Percentiles rank a stretch among this genome's conserved stretches.
These are phyloP conservation scores for Orthosia gracilis DNA, from an alignment of 2,888 invertebrate genomes.

Conservation along the genomic window DNA sequence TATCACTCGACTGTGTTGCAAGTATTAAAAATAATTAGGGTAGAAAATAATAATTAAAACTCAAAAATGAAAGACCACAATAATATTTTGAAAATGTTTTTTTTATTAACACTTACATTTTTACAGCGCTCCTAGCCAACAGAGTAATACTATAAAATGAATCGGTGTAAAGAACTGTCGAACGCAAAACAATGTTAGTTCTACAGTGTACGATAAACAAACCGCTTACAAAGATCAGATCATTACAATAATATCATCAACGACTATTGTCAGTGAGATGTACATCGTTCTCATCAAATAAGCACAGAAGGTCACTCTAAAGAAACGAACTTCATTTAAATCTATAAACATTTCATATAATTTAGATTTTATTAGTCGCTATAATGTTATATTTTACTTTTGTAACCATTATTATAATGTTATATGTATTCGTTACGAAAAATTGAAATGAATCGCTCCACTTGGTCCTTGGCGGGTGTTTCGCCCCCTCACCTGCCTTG, in stretches of 20 bases:
- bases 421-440: constrained; percentile 91
- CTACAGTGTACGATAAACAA: constrained; percentile 89
- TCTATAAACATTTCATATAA: constrained; percentile 92
- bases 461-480: constrained; percentile 73
- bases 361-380: constrained; percentile 91
- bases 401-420: constrained; percentile 91
- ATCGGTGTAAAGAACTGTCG: constrained; percentile 90
- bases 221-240: constrained; percentile 87
- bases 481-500: background rate
- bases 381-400: constrained; percentile 91
- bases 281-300: constrained; percentile 84
- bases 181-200: constrained; percentile 90
- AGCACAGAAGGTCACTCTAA: constrained; percentile 89
- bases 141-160: constrained; percentile 91
- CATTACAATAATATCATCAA: constrained; percentile 84
- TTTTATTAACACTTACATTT: constrained; percentile 92
- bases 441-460: constrained; percentile 84
- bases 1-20: background rate
- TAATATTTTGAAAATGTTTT: constrained; percentile 91
- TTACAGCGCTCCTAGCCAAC: constrained; percentile 91
- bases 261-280: constrained; percentile 87
- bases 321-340: constrained; percentile 89
- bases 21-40: constrained; percentile 8
- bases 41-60: constrained; percentile 52
- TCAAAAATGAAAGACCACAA: constrained; percentile 79